phyloP scores from a whole-genome alignment of 1,140 invertebrate genomes.

The Drosophila bocki region DNA sequence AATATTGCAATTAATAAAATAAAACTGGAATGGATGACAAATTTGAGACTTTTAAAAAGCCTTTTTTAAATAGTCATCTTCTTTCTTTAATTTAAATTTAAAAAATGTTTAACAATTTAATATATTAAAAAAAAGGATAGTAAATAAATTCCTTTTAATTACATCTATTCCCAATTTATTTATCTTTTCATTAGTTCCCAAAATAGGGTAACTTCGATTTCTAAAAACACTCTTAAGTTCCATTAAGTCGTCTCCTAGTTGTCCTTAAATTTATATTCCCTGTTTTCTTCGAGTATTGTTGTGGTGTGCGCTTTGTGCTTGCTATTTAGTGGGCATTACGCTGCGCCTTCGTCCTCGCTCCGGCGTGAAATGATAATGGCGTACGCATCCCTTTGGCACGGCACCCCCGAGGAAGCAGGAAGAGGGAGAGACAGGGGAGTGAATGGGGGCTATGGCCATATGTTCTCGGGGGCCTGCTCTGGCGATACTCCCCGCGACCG shows the following conservation, averaged over 20 bases:
- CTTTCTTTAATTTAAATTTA: too few species aligned
- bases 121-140: too few species aligned
- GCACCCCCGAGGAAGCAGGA: constrained; percentile 8
- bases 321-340: constrained; percentile 43
- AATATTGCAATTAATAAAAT: background rate
- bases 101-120: too few species aligned
- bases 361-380: constrained; percentile 71
- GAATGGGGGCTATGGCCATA: constrained; percentile 53
- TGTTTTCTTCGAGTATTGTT: constrained; percentile 19
- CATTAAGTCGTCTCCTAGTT: background rate
- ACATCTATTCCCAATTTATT: too few species aligned
- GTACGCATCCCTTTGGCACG: constrained; percentile 68
- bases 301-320: constrained; percentile 49
- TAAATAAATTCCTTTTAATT: too few species aligned
- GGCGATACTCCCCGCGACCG: constrained; percentile 3
- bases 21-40: background rate
- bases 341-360: constrained; percentile 33
- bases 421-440: background rate
- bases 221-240: background rate
- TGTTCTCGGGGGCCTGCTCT: constrained; percentile 42
- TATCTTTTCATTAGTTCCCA: too few species aligned
- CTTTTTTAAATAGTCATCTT: too few species aligned
- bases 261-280: constrained; percentile 31
- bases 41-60: too few species aligned
- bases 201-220: too few species aligned